Percentiles rank a stretch among this genome's conserved stretches.
Conservation (phyloP, 1,140 invertebrate genomes). For the Drosophila busckii region DNA sequence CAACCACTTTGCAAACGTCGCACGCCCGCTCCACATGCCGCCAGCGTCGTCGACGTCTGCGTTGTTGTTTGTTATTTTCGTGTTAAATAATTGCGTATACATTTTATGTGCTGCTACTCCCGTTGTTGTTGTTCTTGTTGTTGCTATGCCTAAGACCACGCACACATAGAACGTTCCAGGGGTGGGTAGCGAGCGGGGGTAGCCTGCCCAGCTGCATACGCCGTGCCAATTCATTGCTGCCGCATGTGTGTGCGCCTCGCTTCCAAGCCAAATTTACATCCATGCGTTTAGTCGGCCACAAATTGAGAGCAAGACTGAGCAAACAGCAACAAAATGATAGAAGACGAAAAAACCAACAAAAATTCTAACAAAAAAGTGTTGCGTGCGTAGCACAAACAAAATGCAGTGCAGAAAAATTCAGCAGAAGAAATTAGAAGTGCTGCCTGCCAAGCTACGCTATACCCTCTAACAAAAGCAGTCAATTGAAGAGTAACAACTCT, state of each 20-base stretch:
- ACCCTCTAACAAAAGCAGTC: neutral
- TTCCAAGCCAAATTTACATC: constrained; percentile 44
- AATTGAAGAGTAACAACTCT: no score
- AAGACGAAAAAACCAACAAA: constrained; percentile 11
- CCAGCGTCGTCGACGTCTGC: constrained; percentile 8
- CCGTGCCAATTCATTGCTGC: constrained; percentile 62
- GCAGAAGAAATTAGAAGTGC: constrained; percentile 1
- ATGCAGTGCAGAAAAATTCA: constrained; percentile 18
- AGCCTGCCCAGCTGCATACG: constrained; percentile 30
- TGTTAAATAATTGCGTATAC: constrained; percentile 72
- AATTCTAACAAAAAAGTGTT: neutral
- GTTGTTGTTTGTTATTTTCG: constrained; percentile 44
- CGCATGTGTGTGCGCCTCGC: constrained; percentile 56
- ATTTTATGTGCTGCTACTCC: constrained; percentile 64
- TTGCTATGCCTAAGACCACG: constrained; percentile 14
- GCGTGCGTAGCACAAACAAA: constrained; percentile 19
- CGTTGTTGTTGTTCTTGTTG: constrained; percentile 21
- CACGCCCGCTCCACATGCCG: constrained; percentile 3
- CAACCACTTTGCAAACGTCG: constrained; percentile 52
- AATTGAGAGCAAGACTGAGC: constrained; percentile 44
- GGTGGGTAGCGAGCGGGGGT: neutral
- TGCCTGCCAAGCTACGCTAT: no score
- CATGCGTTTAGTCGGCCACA: constrained; percentile 24
- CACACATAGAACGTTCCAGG: neutral
- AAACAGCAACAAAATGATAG: no score